Conservation (phyloP, 2,113 vertebrate genomes). For the Euleptes europaea region DNA sequence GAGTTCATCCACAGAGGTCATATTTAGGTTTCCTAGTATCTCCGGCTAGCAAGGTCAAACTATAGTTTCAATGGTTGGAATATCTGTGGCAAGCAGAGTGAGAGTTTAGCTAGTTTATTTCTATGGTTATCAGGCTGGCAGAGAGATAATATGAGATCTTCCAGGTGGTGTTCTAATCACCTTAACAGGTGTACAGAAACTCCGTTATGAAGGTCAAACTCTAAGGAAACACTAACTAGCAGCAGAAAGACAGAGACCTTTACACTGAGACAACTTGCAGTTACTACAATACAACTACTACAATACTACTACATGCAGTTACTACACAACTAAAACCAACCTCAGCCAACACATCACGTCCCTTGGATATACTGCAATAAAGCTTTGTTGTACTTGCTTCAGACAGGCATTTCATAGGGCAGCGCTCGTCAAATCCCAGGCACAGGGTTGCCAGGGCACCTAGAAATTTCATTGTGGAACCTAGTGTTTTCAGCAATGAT, state of each 20-base stretch:
- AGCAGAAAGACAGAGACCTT: background rate
- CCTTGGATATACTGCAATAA: background rate
- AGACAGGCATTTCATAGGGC: too few relatives aligned
- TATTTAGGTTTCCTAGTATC: background rate
- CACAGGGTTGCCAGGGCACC: too few relatives aligned
- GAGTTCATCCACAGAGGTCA: background rate
- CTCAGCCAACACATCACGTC: too few relatives aligned
- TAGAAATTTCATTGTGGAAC: too few relatives aligned
- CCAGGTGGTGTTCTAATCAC: background rate
- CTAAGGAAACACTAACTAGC: accelerated
- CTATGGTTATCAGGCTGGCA: background rate
- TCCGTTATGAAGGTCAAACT: background rate
- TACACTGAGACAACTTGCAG: background rate
- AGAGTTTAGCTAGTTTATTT: background rate
- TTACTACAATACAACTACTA: too few relatives aligned
- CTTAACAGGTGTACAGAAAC: background rate
- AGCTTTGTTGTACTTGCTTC: too few relatives aligned
- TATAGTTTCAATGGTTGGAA: background rate
- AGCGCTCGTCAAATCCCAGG: too few relatives aligned
- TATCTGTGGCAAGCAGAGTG: background rate
- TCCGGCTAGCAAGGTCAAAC: background rate
- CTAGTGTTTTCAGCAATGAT: too few relatives aligned
- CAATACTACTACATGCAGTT: too few relatives aligned
- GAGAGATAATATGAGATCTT: background rate
- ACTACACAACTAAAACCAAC: background rate